Evolutionary conservation across 2,797 vertebrate genomes (phyloP), one percentile per base, ranked within the genome.

Genomic region (Scomberomorus guttatus): DNA sequence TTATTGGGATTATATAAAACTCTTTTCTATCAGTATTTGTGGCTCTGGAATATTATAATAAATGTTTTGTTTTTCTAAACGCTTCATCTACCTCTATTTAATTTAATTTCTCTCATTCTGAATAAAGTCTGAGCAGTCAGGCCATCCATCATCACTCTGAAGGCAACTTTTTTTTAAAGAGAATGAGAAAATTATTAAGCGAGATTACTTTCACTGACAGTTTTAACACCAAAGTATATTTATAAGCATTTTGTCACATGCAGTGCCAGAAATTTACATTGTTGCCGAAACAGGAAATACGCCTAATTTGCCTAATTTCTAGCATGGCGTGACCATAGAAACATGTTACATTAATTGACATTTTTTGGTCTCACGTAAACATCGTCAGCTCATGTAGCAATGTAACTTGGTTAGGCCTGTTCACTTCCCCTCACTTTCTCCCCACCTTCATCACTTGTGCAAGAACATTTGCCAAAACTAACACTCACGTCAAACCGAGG

Each of bases 401-500:
- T 39, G 7, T 32, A 20, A 60, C 15, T 56, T 27, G 48, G 27
- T 68, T 20, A 25, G 68, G 60, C 72, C 67, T 64, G 17, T 52
- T 66, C 18, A 25, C 60, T 46, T 24, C 32, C 34, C 44, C 15
- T 58, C n/a, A 48, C 4, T 50, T 65, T 71, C n/a, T 22, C 24
- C 6, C 50, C 57, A 81, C 25, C 52, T 34, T 63, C 42, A 62
- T 72, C 46, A 68, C 52, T 59, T 70, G 27, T 58, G 51, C 74
- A 52, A 48, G n/a, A 52, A 52, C 22, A 22, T 22, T 52, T 52
- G 50, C 82, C 65, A 71, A 77, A 70, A 74, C 72, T 73, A 85
- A 89, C 87, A 94, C 94, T 95, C 92, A 93, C 94, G 82, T 93
- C 89, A 83, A 77, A 82, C 52, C 72, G 75, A 85, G 78, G 82